phyloP scores from a whole-genome alignment of 2,888 invertebrate species.

The Plagodis dolabraria region DNA sequence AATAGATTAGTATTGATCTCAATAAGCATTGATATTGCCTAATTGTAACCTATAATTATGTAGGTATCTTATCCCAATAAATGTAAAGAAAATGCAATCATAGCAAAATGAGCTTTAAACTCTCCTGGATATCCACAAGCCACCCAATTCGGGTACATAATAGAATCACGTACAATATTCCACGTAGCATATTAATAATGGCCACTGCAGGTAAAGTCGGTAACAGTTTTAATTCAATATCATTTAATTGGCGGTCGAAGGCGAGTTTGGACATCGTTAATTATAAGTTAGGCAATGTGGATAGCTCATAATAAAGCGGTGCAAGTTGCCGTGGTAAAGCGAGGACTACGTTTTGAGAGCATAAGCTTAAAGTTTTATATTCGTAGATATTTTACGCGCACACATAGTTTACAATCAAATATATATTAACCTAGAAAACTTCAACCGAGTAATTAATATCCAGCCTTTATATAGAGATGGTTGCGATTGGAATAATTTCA shows the following conservation, averaged over 20 bases:
- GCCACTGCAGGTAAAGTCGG: slow-evolving; percentile 1
- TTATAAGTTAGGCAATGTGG: slow-evolving; percentile 38
- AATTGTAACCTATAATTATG: no score
- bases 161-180: background rate
- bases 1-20: no score
- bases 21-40: no score
- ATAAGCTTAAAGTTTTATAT: background rate
- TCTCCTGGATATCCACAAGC: background rate
- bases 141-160: background rate
- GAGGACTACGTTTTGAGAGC: background rate
- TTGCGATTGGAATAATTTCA: no score
- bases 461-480: no score
- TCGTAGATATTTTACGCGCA: no score
- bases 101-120: no score
- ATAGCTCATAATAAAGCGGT: background rate
- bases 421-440: no score
- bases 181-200: slow-evolving; percentile 2
- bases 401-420: no score
- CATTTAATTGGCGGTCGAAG: slow-evolving; percentile 49
- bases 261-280: slow-evolving; percentile 53
- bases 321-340: background rate
- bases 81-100: no score
- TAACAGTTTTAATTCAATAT: slow-evolving; percentile 53
- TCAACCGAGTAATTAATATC: no score
- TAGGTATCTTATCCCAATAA: no score